phyloP scores from a whole-genome alignment of 2,888 invertebrate genomes.

The Nebria brevicollis region DNA sequence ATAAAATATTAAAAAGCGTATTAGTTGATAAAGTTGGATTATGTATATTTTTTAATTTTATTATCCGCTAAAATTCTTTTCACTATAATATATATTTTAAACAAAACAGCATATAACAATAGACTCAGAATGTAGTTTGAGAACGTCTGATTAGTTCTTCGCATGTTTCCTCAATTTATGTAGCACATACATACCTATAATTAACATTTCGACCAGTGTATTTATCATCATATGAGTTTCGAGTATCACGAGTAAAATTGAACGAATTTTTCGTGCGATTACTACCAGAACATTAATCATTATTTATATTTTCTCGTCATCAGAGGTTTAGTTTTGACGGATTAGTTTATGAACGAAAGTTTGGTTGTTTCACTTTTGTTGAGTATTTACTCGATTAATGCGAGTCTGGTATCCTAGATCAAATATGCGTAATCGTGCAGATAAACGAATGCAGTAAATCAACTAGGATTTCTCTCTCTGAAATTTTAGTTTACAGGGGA shows the following conservation, averaged over 20 bases:
- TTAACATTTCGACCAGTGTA: slow-evolving; percentile 1
- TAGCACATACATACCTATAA: neutral
- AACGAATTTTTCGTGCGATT: neutral
- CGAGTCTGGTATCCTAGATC: neutral
- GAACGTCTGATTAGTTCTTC: neutral
- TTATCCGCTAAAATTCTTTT: too few species aligned
- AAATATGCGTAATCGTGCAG: neutral
- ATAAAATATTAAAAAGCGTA: too few species aligned
- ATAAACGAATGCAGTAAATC: neutral
- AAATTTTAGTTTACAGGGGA: neutral
- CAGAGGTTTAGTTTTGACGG: neutral
- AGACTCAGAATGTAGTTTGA: neutral
- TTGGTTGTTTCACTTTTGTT: neutral
- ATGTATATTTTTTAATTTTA: too few species aligned
- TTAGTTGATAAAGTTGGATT: too few species aligned
- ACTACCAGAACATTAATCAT: neutral
- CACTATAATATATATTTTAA: too few species aligned
- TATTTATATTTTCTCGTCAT: neutral
- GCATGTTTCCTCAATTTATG: neutral
- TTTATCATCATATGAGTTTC: neutral
- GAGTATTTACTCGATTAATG: neutral
- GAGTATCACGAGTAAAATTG: neutral
- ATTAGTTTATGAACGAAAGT: neutral
- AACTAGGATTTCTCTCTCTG: neutral
- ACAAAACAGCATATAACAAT: too few species aligned